Percentiles rank a stretch among this genome's conserved stretches.
Conservation (phyloP, 1,140 invertebrate species). For the Glossosoma conforme region DNA sequence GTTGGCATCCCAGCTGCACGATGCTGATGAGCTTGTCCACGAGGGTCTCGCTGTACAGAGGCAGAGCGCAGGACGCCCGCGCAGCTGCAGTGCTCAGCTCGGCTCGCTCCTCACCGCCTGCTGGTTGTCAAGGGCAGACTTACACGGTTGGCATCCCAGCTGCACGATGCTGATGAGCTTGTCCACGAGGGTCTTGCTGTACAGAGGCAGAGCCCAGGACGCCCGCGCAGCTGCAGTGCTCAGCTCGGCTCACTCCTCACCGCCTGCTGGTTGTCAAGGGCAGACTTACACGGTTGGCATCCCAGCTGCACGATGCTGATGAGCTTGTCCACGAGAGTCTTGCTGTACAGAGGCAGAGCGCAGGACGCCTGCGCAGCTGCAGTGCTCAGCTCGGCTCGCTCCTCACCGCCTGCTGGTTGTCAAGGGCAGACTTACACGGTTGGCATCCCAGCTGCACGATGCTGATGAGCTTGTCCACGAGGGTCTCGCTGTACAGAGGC, state of each 20-base stretch:
- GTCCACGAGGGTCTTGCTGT: constrained; percentile 73
- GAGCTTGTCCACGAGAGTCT: constrained; percentile 70
- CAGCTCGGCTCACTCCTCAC: constrained; percentile 31
- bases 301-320: constrained; percentile 74
- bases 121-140: too few relatives aligned
- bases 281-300: constrained; percentile 76
- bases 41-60: constrained; percentile 65
- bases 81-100: constrained; percentile 29
- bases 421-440: constrained; percentile 65
- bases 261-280: too few relatives aligned
- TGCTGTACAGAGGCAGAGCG: constrained; percentile 57
- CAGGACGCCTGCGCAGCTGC: constrained; percentile 5
- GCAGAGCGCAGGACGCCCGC: constrained; percentile 21
- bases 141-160: constrained; percentile 75
- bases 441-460: constrained; percentile 80
- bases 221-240: constrained; percentile 2
- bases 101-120: background rate
- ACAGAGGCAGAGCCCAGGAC: constrained; percentile 39
- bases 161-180: constrained; percentile 74
- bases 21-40: constrained; percentile 77
- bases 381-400: constrained; percentile 31
- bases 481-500: constrained; percentile 62
- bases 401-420: too few relatives aligned
- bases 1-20: constrained; percentile 76
- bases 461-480: constrained; percentile 74